phyloP scores from a whole-genome alignment of 2,888 invertebrate species.

The Gortyna flavago region DNA sequence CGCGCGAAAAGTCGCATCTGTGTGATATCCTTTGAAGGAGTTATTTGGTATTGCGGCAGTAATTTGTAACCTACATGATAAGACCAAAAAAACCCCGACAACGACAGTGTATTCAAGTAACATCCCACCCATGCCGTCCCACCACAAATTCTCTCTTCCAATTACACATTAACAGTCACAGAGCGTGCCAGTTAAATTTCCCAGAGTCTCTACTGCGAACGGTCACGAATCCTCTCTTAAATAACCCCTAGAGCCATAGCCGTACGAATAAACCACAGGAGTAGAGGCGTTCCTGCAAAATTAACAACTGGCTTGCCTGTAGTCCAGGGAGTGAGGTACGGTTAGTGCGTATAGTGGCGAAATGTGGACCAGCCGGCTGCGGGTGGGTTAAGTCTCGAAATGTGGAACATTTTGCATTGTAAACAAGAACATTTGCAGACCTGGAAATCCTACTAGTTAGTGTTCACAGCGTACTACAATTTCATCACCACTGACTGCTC shows the following conservation, averaged over 20 bases:
- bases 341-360: constrained; percentile 75
- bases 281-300: constrained; percentile 79
- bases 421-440: background rate
- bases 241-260: constrained; percentile 71
- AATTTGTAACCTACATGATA: background rate
- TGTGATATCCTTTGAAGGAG: background rate
- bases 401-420: background rate
- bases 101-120: constrained; percentile 5
- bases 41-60: background rate
- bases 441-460: background rate
- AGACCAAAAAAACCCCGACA: background rate
- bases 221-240: constrained; percentile 74
- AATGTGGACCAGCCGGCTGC: constrained; percentile 59
- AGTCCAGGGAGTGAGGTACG: constrained; percentile 73
- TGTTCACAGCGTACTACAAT: background rate
- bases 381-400: constrained; percentile 40
- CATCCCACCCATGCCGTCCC: background rate
- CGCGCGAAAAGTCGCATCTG: no score
- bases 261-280: constrained; percentile 79
- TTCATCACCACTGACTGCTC: background rate
- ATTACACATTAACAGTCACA: constrained; percentile 52
- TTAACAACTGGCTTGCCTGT: constrained; percentile 75
- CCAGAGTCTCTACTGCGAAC: constrained; percentile 65
- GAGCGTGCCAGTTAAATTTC: constrained; percentile 69
- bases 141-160: constrained; percentile 50